Evolutionary conservation across 2,888 invertebrate genomes (phyloP), one percentile per base, ranked within the genome.

Genomic region (Suillia variegata): DNA sequence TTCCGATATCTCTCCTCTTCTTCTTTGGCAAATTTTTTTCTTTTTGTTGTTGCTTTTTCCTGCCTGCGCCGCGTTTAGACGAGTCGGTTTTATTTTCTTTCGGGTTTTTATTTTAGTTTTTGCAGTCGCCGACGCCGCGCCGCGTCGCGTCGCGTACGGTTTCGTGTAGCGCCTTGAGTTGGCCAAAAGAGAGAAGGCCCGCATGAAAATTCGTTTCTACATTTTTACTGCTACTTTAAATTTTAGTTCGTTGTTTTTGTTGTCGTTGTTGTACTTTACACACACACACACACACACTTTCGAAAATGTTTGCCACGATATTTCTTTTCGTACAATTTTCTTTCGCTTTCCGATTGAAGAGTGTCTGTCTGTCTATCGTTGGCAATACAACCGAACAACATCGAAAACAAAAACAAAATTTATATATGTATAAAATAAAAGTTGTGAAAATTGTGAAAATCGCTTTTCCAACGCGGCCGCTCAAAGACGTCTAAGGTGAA

Each of bases 401-500:
- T n/a, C n/a, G n/a, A n/a, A n/a, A n/a, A n/a, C n/a, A n/a, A n/a
- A n/a, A n/a, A n/a, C n/a, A n/a, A n/a, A n/a, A n/a, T n/a, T n/a
- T n/a, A n/a, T n/a, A n/a, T n/a, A n/a, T n/a, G n/a, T n/a, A n/a
- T n/a, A n/a, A n/a, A n/a, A n/a, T n/a, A n/a, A n/a, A n/a, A n/a
- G n/a, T n/a, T 38, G 38, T 45, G 45, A 20, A 45, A 45, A 45
- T 45, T 20, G 20, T 18, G 45, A 45, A 45, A 45, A 45, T 45
- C 45, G 18, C 38, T 38, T 38, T 38, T 38, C 38, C 38, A 38
- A 8, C n/a, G 38, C 31, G 60, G 62, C 64, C 31, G 57, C 59
- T 63, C 66, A 72, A 76, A 75, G 71, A 69, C 76, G 67, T 67
- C 69, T 62, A 74, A 74, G 74, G 76, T 75, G 75, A 76, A 74